These are phyloP conservation scores for Drymodes brunneopygia DNA, from an alignment of 2,113 vertebrate genomes.

Conservation along the genomic window DNA sequence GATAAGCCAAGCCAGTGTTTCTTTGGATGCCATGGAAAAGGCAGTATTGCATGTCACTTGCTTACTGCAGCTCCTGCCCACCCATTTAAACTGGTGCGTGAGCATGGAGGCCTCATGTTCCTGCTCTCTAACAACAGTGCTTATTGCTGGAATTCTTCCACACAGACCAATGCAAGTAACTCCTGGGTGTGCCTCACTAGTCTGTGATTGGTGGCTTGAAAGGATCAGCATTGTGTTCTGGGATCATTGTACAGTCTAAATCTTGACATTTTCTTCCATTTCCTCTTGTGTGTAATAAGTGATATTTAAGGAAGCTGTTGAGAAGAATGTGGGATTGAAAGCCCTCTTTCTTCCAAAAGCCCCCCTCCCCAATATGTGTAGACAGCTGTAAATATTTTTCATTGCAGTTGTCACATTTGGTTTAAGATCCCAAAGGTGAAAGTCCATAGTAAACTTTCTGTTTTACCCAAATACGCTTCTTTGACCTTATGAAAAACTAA, in stretches of 20 bases:
- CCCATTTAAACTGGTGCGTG: not conserved
- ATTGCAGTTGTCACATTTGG: not conserved
- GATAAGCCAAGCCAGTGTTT: not conserved
- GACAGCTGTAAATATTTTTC: constrained; percentile 28
- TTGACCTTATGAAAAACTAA: constrained; percentile 46
- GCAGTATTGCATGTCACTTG: not conserved
- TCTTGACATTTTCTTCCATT: not conserved
- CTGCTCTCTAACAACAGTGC: not conserved
- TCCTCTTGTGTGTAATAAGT: not conserved
- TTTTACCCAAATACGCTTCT: not conserved
- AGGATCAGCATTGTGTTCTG: not conserved
- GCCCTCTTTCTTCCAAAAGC: not conserved
- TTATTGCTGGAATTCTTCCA: not conserved
- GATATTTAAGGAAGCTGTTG: not conserved
- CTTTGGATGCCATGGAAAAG: not conserved
- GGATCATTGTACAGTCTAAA: not conserved
- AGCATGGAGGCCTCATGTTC: not conserved
- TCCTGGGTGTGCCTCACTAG: not conserved
- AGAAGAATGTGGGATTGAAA: not conserved
- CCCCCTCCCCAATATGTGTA: not conserved
- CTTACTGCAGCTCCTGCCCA: not conserved
- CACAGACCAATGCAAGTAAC: not conserved
- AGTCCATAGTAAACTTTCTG: constrained; percentile 40
- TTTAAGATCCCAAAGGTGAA: constrained; percentile 17
- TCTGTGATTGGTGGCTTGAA: not conserved